Conservation (phyloP, 2,888 invertebrate genomes). For the Lochmaea crataegi region DNA sequence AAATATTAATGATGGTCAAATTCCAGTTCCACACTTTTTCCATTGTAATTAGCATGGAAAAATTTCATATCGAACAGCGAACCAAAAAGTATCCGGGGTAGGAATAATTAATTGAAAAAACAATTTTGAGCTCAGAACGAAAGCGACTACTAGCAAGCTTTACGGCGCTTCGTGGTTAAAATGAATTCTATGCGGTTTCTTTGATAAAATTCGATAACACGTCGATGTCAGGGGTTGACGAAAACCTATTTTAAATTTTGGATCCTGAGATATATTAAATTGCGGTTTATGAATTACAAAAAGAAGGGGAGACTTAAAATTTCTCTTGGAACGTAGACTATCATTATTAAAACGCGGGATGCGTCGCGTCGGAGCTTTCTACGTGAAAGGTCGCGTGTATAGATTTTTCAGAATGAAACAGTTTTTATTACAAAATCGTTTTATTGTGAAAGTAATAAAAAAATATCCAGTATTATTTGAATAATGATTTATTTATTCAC, state of each 20-base stretch:
- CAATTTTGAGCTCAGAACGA: conserved; percentile 11
- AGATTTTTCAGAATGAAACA: no score
- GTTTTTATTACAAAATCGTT: no score
- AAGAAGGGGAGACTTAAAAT: neutral
- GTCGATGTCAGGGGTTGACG: conserved; percentile 19
- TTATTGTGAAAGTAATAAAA: no score
- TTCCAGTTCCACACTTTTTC: neutral
- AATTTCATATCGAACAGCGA: conserved; percentile 8
- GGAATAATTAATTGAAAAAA: conserved; percentile 22
- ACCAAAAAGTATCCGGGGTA: neutral
- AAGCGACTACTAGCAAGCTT: neutral
- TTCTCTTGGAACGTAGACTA: no score
- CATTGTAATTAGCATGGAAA: conserved; percentile 17
- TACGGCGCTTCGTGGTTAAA: neutral
- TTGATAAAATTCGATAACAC: conserved; percentile 20
- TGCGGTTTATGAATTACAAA: neutral
- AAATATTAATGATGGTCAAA: neutral
- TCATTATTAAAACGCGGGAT: no score
- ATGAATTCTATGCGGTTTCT: conserved; percentile 13
- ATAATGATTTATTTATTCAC: no score
- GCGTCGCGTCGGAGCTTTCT: no score
- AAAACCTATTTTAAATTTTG: conserved; percentile 7
- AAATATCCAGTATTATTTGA: no score
- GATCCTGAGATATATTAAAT: conserved; percentile 13
- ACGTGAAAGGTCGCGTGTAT: no score